Evolutionary conservation across 2,888 invertebrate species (phyloP).

Genomic region (Chymomyza caudatula): DNA sequence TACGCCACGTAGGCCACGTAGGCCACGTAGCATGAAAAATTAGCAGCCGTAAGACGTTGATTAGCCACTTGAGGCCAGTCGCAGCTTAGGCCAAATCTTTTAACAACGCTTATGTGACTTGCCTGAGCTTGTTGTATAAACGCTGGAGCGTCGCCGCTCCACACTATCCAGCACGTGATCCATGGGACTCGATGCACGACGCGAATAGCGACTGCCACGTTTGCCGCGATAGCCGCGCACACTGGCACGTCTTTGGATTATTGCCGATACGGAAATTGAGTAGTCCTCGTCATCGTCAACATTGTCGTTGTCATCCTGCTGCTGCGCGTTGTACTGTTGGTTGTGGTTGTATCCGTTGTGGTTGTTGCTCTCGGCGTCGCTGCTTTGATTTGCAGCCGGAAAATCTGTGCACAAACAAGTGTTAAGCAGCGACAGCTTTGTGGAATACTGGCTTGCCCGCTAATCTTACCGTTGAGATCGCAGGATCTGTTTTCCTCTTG

Average conservation of each 20-base stretch:
- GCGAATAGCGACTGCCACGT: conserved; percentile 79
- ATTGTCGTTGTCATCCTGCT: conserved; percentile 39
- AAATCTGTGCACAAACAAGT: background rate
- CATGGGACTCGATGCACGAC: conserved; percentile 82
- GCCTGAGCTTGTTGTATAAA: conserved; percentile 91
- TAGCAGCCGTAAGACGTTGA: conserved; percentile 48
- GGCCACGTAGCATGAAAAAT: conserved; percentile 56
- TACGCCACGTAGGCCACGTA: conserved; percentile 46
- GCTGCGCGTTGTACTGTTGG: background rate
- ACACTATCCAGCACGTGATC: conserved; percentile 76
- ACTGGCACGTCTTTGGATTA: conserved; percentile 88
- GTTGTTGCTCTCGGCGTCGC: conserved; percentile 47
- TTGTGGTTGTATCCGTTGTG: conserved; percentile 28
- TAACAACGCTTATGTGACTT: conserved; percentile 81
- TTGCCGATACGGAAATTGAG: conserved; percentile 90
- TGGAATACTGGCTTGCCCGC: background rate
- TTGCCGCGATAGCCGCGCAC: conserved; percentile 83
- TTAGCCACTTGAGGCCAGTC: conserved; percentile 57
- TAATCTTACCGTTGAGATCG: conserved; percentile 53
- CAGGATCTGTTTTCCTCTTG: conserved; percentile 57
- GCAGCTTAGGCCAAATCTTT: conserved; percentile 39
- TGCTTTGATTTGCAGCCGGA: conserved; percentile 32
- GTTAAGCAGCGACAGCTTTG: background rate
- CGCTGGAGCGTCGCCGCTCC: conserved; percentile 83
- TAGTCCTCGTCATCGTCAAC: conserved; percentile 88